A percentile compares a stretch with the other conserved stretches of the same genome.
These are phyloP conservation scores for Todiramphus saurophagus DNA, from an alignment of 2,113 vertebrate genomes.

Conservation along the genomic window DNA sequence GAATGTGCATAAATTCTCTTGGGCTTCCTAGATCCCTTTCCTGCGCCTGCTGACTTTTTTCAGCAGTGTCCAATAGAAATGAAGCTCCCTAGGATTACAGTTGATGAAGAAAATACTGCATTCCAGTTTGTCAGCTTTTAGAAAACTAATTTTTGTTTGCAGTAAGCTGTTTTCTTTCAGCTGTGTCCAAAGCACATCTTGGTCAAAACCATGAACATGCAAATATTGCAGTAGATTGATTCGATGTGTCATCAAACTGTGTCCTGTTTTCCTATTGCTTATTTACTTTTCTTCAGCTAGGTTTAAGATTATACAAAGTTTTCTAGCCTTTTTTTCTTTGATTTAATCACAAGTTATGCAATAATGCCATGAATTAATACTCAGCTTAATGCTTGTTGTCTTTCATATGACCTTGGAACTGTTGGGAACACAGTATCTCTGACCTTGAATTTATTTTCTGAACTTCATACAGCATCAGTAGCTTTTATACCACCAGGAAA, in stretches of 20 bases:
- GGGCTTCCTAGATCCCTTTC: neutral
- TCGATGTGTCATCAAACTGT: neutral
- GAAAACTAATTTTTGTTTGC: conserved; percentile 31
- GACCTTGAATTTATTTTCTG: neutral
- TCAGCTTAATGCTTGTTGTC: neutral
- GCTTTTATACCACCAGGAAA: neutral
- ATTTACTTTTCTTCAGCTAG: neutral
- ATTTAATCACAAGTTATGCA: neutral
- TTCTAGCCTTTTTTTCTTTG: neutral
- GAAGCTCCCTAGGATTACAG: conserved; percentile 10
- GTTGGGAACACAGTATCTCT: neutral
- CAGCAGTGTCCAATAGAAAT: conserved; percentile 8
- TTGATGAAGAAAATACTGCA: conserved; percentile 41
- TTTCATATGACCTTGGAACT: accelerated
- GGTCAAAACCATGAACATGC: conserved; percentile 2
- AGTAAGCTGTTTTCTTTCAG: conserved; percentile 42
- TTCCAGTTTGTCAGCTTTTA: conserved; percentile 12
- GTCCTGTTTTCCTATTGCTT: neutral
- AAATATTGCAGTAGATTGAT: conserved; percentile 39
- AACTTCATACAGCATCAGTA: neutral
- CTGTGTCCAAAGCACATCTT: conserved; percentile 17
- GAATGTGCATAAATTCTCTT: neutral
- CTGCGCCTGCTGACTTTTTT: neutral
- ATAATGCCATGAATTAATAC: neutral
- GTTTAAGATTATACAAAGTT: neutral